Evolutionary conservation across 2,888 invertebrate genomes (phyloP).

Genomic region (Stramonita haemastoma): DNA sequence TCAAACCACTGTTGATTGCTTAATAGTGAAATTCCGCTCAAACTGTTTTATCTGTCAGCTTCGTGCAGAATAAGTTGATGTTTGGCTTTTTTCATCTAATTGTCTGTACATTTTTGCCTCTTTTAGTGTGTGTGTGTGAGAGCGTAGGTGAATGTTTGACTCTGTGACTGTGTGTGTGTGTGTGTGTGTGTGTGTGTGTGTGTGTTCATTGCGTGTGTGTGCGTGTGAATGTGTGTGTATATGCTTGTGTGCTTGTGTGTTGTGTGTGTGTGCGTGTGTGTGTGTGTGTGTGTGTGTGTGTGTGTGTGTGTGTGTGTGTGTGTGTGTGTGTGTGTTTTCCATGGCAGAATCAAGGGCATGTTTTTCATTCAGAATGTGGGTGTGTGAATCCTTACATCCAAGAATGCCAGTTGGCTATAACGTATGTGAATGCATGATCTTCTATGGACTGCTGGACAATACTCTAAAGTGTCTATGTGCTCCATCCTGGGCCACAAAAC

Average conservation of each 20-base stretch:
- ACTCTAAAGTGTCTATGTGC: no score
- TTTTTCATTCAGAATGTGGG: neutral
- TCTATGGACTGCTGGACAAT: neutral
- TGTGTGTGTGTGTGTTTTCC: no score
- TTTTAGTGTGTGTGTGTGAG: neutral
- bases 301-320: neutral
- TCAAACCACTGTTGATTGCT: neutral
- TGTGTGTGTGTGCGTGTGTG: conserved; percentile 1
- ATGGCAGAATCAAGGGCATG: no score
- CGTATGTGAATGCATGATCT: neutral
- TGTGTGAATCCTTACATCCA: neutral
- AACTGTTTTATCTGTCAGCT: no score
- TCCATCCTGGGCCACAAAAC: no score
- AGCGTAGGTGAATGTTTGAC: neutral
- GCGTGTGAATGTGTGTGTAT: neutral
- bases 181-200: conserved; percentile 4
- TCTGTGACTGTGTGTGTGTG: neutral
- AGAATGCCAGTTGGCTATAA: neutral
- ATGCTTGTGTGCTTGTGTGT: neutral
- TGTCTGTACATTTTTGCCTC: neutral
- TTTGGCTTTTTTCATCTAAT: neutral
- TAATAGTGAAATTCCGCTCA: no score
- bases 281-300: conserved; percentile 8
- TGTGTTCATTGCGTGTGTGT: neutral
- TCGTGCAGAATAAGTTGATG: neutral